Evolutionary conservation across 2,113 vertebrate species (phyloP), one percentile per base, ranked within the genome.

Genomic region (Clarias macrocephalus): DNA sequence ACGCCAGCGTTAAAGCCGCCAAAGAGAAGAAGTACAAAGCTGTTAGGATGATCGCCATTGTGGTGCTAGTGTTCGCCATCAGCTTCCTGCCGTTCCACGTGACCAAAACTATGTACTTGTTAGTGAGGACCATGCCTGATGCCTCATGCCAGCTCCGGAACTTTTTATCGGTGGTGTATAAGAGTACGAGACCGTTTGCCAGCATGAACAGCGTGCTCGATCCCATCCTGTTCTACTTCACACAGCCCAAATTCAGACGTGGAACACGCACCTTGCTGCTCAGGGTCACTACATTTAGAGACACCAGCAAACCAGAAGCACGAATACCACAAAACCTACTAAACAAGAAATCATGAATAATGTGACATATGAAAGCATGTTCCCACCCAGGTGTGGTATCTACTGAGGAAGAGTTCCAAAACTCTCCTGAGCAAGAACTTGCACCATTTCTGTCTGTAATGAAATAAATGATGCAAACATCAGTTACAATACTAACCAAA

Each of bases 201-300:
- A 99, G 98, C 88, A 97, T 97, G 96, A 99, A 99, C 94, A 98
- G 98, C 0, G 96, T 99, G 16, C 94, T 99, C 0, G 98, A 99
- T 75, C 98, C 98, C 33, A 97, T 99, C 88, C 95, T 99, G 83
- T 99, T 99, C 92, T 99, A 99, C 91, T 99, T 99, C 92, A 99
- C 97, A 0, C 96, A 97, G 66, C 94, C 96, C 77, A 97, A 96
- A 83, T 97, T 97, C 86, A 95, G 96, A 0, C 92, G 80, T 86
- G 95, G 95, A 90, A 97, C 97, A 0, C 94, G 92, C 0, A 93
- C 91, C 60, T 92, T 99, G 0, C 5, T 99, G 0, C 95, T 94
- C 82, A 98, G 92, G 90, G 86, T 98, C 89, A 97, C 95, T 70
- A 93, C 93, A 56, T 93, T 94, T 28, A 95, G 94, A 84, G 94